phyloP scores from a whole-genome alignment of 2,888 invertebrate genomes.

The Eilema depressum region DNA sequence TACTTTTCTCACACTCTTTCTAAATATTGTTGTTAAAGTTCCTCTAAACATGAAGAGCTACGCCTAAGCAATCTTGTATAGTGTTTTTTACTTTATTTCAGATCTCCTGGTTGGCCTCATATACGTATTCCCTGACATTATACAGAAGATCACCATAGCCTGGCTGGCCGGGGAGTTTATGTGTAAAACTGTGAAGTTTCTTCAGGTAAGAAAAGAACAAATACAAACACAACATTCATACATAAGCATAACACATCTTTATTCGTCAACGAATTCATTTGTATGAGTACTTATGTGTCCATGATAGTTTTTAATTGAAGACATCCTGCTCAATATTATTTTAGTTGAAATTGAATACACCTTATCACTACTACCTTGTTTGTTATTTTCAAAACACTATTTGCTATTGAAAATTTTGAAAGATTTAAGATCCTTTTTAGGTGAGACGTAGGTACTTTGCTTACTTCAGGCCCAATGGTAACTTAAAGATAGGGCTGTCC shows the following conservation, averaged over 20 bases:
- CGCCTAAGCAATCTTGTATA: not conserved
- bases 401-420: not conserved
- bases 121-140: conserved; percentile 95
- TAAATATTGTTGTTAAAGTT: no score
- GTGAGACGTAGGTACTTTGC: no score
- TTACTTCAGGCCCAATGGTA: no score
- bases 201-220: conserved; percentile 85
- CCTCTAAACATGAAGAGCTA: no score
- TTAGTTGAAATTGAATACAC: no score
- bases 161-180: conserved; percentile 96
- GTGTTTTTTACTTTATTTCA: conserved; percentile 74
- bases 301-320: not conserved
- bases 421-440: not conserved
- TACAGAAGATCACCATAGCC: conserved; percentile 95
- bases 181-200: conserved; percentile 95
- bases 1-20: not conserved
- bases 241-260: no score
- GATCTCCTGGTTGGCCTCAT: conserved; percentile 96
- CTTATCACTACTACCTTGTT: no score
- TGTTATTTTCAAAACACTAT: no score
- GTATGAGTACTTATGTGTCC: no score
- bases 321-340: not conserved
- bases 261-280: not conserved
- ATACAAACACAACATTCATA: no score
- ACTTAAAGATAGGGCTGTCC: no score